Evolutionary conservation across 2,888 invertebrate genomes (phyloP), one percentile per base, ranked within the genome.

Genomic region (Erebia aethiops): DNA sequence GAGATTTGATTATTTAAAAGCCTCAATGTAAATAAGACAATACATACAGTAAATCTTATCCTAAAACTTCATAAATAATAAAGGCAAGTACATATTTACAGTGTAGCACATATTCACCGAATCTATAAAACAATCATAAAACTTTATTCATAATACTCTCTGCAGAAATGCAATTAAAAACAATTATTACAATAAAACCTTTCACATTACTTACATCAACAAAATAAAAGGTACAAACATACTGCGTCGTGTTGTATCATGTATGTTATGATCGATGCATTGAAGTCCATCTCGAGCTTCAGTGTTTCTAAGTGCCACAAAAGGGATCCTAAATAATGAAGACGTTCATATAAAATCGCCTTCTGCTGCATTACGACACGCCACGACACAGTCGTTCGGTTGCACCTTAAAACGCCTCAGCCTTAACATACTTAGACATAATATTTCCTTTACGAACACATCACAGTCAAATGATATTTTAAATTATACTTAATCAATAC

Each of bases 401-500:
- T 10, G 18, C 54, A 54, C 18, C 54, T 51, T 1, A n/a, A 51
- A 81, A 77, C 76, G 75, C 81, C 78, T 76, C 80, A 80, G 77
- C 80, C 85, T 79, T 85, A 90, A 90, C 90, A 89, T 86, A 85
- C 77, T 77, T 78, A 77, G 84, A 87, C 86, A 86, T 84, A 84
- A 71, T 80, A 82, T 85, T 88, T 92, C 87, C 88, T 92, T 90
- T 92, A 91, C 86, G 90, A 92, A 92, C 90, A 92, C 91, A 93
- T 93, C 92, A 93, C 92, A 93, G 92, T 88, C 91, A 87, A 87
- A 90, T 88, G 81, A 82, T 83, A 84, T 82, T 81, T 80, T 79
- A 80, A 87, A 80, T 75, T 78, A 78, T 74, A 77, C 76, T 76
- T 77, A 78, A 70, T 56, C 63, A 70, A 74, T 62, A 72, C 73